Evolutionary conservation across 2,113 vertebrate species (phyloP).

Genomic region (Halcyon senegalensis): DNA sequence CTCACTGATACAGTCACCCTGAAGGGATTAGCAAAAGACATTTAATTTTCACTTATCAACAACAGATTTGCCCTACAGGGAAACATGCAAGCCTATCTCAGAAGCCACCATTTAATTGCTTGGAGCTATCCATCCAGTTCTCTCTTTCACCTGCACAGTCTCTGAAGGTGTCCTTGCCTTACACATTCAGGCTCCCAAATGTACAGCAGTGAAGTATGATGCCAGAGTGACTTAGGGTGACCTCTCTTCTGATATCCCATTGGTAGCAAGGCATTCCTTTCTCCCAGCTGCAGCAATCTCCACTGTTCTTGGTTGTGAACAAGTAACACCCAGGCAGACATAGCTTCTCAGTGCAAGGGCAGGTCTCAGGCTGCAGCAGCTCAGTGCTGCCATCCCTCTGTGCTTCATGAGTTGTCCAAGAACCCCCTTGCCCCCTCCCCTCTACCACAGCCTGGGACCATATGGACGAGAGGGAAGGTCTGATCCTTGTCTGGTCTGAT

Average conservation of each 20-base stretch:
- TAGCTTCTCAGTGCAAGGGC: too few species aligned
- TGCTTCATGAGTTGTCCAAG: background rate
- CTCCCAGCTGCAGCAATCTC: background rate
- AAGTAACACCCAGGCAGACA: background rate
- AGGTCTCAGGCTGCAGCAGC: background rate
- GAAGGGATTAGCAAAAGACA: conserved; percentile 17
- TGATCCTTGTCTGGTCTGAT: background rate
- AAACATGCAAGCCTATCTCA: background rate
- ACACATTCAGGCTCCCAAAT: background rate
- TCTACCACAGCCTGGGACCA: background rate
- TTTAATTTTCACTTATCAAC: conserved; percentile 55
- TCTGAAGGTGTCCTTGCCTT: background rate
- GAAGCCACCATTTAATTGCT: conserved; percentile 1
- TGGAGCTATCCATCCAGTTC: background rate
- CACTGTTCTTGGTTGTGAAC: background rate
- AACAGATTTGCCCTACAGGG: background rate
- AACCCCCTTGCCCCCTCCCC: accelerated
- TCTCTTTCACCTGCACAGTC: background rate
- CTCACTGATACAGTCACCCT: background rate
- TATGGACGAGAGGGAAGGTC: accelerated
- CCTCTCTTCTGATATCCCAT: background rate
- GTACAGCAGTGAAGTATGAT: background rate
- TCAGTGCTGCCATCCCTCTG: background rate
- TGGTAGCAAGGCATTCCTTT: background rate
- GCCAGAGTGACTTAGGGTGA: background rate